These are phyloP conservation scores for Octodon degus DNA, from an alignment of 2,113 vertebrate species.

Conservation along the genomic window DNA sequence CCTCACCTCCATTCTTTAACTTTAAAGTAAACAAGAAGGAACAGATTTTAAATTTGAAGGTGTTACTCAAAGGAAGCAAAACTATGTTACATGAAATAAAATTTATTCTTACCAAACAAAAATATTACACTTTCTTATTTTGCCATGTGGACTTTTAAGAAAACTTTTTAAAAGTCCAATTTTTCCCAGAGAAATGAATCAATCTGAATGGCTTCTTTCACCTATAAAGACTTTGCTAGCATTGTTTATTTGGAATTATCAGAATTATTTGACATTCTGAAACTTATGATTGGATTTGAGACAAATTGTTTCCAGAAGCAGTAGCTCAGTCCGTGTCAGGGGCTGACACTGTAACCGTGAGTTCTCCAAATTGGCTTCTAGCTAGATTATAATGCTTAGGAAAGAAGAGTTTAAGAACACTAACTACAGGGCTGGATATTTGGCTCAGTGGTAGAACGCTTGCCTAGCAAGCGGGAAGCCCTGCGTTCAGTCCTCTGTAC, in stretches of 20 bases:
- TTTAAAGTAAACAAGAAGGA: not conserved
- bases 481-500: no score
- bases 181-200: not conserved
- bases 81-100: slow-evolving; percentile 1
- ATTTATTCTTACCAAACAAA: not conserved
- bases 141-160: slow-evolving; percentile 23
- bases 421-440: not conserved
- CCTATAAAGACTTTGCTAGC: not conserved
- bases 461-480: no score
- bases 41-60: slow-evolving; percentile 29
- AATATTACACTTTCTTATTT: not conserved
- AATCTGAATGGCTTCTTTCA: not conserved
- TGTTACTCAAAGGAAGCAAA: slow-evolving; percentile 33
- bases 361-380: slow-evolving; percentile 25
- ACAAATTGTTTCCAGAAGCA: not conserved
- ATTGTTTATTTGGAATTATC: not conserved
- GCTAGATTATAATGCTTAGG: not conserved
- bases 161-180: not conserved
- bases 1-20: not conserved
- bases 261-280: not conserved
- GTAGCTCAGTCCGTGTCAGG: not conserved
- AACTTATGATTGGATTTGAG: not conserved
- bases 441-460: no score
- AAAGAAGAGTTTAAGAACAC: not conserved
- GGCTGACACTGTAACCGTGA: not conserved